Evolutionary conservation across 1,140 invertebrate genomes (phyloP).

Genomic region (Phymastichus coffea): DNA sequence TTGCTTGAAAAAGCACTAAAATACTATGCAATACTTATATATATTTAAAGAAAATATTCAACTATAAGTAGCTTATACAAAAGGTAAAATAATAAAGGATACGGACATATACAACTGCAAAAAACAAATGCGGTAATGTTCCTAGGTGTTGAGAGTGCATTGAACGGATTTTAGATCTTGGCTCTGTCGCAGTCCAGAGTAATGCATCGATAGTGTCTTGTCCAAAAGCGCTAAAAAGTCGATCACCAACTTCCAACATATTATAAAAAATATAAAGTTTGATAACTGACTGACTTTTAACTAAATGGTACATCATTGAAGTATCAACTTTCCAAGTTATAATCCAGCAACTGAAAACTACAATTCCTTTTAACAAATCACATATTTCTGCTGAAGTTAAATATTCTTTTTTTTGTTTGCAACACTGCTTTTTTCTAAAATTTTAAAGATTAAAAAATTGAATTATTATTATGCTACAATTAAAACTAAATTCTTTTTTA

Average conservation of each 20-base stretch:
- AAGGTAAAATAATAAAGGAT: slow-evolving; percentile 78
- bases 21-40: slow-evolving; percentile 84
- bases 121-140: slow-evolving; percentile 82
- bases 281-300: slow-evolving; percentile 98
- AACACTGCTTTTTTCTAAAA: slow-evolving; percentile 40
- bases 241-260: slow-evolving; percentile 97
- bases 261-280: slow-evolving; percentile 99
- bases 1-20: slow-evolving; percentile 91
- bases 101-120: slow-evolving; percentile 92
- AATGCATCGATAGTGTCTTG: slow-evolving; percentile 97
- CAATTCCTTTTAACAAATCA: slow-evolving; percentile 91
- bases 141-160: slow-evolving; percentile 80
- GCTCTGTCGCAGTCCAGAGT: slow-evolving; percentile 97
- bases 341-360: slow-evolving; percentile 81
- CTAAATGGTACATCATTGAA: slow-evolving; percentile 97
- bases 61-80: slow-evolving; percentile 6
- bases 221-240: slow-evolving; percentile 94
- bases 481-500: neutral
- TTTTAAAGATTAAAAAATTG: too few species aligned
- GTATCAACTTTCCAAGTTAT: slow-evolving; percentile 92
- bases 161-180: slow-evolving; percentile 63
- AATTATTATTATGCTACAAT: neutral
- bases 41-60: slow-evolving; percentile 5
- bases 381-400: slow-evolving; percentile 92
- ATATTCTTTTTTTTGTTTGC: slow-evolving; percentile 47